Percentiles rank a stretch among this genome's conserved stretches.
Conservation (phyloP, 2,888 invertebrate species). For the Chironomus riparius region DNA sequence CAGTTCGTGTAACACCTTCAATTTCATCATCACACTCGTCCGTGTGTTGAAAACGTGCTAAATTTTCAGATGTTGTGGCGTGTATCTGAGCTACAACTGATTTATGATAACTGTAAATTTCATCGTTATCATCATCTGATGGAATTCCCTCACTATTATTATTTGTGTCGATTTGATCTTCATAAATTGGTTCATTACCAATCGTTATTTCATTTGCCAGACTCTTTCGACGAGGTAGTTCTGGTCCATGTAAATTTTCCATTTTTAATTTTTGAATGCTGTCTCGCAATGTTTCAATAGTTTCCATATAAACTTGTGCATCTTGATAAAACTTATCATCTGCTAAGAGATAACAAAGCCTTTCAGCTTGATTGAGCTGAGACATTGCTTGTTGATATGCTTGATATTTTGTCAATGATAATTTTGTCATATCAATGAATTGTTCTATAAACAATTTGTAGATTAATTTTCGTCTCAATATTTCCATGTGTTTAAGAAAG, state of each 20-base stretch:
- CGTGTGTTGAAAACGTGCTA: conserved; percentile 7
- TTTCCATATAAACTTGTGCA: conserved; percentile 47
- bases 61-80: conserved; percentile 8
- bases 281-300: conserved; percentile 47
- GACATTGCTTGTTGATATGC: conserved; percentile 53
- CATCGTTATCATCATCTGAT: conserved; percentile 21
- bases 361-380: conserved; percentile 61
- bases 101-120: conserved; percentile 16
- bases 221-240: conserved; percentile 34
- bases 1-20: background rate
- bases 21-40: background rate
- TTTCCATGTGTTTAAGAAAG: conserved; percentile 42
- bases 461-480: conserved; percentile 51
- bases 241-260: conserved; percentile 30
- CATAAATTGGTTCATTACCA: background rate
- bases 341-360: conserved; percentile 54
- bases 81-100: conserved; percentile 14
- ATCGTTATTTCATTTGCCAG: conserved; percentile 30
- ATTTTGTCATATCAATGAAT: conserved; percentile 60
- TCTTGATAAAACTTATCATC: conserved; percentile 48
- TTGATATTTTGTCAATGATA: conserved; percentile 50
- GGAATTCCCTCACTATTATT: background rate
- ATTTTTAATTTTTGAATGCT: conserved; percentile 38
- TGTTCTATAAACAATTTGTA: conserved; percentile 63
- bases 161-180: background rate